phyloP scores from a whole-genome alignment of 2,888 invertebrate species.

The Drosophila meridiana region DNA sequence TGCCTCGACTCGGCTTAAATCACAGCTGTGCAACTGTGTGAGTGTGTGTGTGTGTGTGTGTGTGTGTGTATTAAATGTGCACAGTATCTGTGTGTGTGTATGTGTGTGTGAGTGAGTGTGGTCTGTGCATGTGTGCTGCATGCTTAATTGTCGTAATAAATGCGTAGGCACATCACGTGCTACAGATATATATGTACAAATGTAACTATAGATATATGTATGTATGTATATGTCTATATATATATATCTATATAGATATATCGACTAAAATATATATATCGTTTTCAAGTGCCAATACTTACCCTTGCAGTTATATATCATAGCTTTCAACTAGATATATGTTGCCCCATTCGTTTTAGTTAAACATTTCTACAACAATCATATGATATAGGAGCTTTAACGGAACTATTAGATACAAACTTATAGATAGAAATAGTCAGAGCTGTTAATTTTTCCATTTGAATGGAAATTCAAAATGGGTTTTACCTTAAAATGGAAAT shows the following conservation, averaged over 20 bases:
- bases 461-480: too few species aligned
- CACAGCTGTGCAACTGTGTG: constrained; percentile 9
- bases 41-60: not conserved
- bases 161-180: constrained; percentile 66
- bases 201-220: not conserved
- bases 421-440: not conserved
- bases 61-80: constrained; percentile 1
- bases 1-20: constrained; percentile 29
- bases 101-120: constrained; percentile 14
- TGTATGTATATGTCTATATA: not conserved
- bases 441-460: too few species aligned
- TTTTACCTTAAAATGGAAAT: too few species aligned
- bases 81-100: not conserved
- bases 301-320: constrained; percentile 19
- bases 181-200: constrained; percentile 18
- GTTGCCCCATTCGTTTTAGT: not conserved
- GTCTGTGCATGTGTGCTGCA: constrained; percentile 55
- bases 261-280: not conserved
- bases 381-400: not conserved
- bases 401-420: not conserved
- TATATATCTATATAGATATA: not conserved
- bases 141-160: constrained; percentile 62
- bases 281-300: not conserved
- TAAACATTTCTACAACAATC: not conserved
- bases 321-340: not conserved